Evolutionary conservation across 2,113 vertebrate species (phyloP).

Genomic region (Ursus arctos): DNA sequence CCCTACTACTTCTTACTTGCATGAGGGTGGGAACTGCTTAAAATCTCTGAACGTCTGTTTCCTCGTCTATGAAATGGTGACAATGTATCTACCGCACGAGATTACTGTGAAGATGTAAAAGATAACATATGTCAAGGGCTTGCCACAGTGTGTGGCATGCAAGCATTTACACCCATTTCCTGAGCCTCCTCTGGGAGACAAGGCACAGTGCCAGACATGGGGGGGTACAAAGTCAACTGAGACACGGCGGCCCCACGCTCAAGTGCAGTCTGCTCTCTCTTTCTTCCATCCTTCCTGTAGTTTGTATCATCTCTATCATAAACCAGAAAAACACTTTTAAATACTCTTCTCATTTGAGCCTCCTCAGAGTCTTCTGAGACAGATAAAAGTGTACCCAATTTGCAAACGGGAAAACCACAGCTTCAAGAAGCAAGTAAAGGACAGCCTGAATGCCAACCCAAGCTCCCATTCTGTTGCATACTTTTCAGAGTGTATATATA

Average conservation of each 20-base stretch:
- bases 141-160: background rate
- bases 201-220: background rate
- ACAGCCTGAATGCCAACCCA: background rate
- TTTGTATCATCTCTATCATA: background rate
- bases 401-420: background rate
- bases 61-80: background rate
- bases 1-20: background rate
- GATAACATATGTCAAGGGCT: background rate
- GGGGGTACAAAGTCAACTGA: background rate
- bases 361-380: background rate
- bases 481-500: background rate
- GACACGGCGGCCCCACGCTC: background rate
- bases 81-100: background rate
- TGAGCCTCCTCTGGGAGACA: background rate
- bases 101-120: background rate
- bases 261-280: rapidly evolving
- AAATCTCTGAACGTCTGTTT: background rate
- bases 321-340: background rate
- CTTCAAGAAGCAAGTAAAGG: background rate
- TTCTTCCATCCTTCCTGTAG: background rate
- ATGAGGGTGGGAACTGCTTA: background rate
- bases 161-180: background rate
- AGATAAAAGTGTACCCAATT: background rate
- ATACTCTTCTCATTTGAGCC: background rate
- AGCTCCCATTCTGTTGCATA: background rate